These are phyloP conservation scores for Bubo bubo DNA, from an alignment of 2,113 vertebrate species.

Conservation along the genomic window DNA sequence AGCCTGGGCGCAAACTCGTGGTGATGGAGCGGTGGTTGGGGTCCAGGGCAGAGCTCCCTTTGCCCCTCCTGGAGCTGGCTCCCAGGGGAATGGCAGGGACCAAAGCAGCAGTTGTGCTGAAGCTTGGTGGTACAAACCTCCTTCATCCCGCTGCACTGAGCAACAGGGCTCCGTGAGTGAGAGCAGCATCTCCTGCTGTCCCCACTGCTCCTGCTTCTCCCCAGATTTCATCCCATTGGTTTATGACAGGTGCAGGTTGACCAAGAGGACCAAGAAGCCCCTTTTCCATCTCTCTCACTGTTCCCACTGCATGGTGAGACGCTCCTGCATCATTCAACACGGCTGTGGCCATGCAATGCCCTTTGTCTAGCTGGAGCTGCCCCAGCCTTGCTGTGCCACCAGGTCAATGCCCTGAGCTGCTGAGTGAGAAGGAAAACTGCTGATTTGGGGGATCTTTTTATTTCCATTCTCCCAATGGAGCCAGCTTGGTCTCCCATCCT, in stretches of 20 bases:
- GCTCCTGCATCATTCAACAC: accelerated
- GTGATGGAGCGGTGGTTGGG: neutral
- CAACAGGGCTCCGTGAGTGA: accelerated
- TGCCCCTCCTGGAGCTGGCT: neutral
- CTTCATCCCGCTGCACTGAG: neutral
- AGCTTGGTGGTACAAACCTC: neutral
- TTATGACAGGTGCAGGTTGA: neutral
- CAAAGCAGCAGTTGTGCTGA: neutral
- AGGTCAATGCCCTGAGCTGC: neutral
- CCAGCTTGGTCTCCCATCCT: neutral
- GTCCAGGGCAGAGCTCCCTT: neutral
- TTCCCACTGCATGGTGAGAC: neutral
- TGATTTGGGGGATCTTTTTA: neutral
- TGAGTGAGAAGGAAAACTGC: neutral
- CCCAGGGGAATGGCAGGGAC: neutral
- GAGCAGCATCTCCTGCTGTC: neutral
- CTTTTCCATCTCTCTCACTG: neutral
- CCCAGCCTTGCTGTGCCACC: accelerated
- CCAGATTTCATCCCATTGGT: neutral
- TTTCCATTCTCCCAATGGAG: neutral
- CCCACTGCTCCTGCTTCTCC: neutral
- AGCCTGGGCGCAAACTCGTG: accelerated
- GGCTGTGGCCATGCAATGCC: accelerated
- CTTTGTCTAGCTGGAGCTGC: neutral
- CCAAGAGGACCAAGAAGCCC: neutral